A percentile compares a stretch with the other conserved stretches of the same genome.
Conservation (phyloP, 2,797 vertebrate genomes). For the Loris lydekkerianus region DNA sequence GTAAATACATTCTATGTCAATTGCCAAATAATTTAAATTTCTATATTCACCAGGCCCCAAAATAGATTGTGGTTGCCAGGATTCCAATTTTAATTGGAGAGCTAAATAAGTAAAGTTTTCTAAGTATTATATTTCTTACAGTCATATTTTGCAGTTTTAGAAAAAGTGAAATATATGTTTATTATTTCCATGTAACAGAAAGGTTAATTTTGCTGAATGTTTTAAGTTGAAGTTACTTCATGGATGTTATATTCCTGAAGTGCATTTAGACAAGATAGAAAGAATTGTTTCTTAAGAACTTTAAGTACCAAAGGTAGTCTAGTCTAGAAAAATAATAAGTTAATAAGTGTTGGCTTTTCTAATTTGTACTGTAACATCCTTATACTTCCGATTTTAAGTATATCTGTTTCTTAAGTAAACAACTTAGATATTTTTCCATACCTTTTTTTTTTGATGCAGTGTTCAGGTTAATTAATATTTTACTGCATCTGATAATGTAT, state of each 20-base stretch:
- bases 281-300: constrained; percentile 87
- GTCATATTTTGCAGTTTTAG: constrained; percentile 82
- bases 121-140: constrained; percentile 73
- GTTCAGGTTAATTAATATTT: constrained; percentile 92
- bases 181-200: constrained; percentile 76
- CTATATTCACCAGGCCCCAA: constrained; percentile 57
- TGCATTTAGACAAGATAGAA: constrained; percentile 85
- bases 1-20: constrained; percentile 73
- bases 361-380: constrained; percentile 91
- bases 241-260: constrained; percentile 71
- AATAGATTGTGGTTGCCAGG: constrained; percentile 58
- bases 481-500: constrained; percentile 92
- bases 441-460: constrained; percentile 91
- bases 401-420: constrained; percentile 88
- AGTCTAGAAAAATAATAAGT: constrained; percentile 88
- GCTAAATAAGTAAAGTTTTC: constrained; percentile 81
- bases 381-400: constrained; percentile 88
- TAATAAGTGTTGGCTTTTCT: constrained; percentile 90
- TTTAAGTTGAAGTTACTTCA: constrained; percentile 83
- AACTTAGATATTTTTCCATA: constrained; percentile 89
- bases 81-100: constrained; percentile 80
- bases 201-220: constrained; percentile 81
- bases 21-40: constrained; percentile 80
- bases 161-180: constrained; percentile 69
- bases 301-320: constrained; percentile 91